A percentile compares a stretch with the other conserved stretches of the same genome.
Conservation (phyloP, 1,140 invertebrate species). For the Condylostylus longicornis region DNA sequence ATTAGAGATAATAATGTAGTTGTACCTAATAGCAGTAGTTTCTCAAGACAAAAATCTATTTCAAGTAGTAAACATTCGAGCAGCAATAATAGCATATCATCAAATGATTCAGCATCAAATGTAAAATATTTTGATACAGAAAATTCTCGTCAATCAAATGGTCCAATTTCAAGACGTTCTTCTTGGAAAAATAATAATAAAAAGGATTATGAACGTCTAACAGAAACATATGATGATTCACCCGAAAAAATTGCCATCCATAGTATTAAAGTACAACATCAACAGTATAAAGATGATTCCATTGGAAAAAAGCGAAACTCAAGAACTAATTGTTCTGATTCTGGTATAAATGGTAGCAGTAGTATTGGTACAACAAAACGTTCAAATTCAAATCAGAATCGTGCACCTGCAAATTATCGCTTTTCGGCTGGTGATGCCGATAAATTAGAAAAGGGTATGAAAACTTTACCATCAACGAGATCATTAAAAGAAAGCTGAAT, state of each 20-base stretch:
- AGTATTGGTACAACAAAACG: conserved; percentile 12
- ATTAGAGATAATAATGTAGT: too few relatives aligned
- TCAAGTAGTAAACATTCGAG: too few relatives aligned
- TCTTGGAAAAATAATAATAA: conserved; percentile 1
- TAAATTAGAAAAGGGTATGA: conserved; percentile 28
- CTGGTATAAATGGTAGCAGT: conserved; percentile 2
- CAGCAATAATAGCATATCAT: conserved; percentile 6
- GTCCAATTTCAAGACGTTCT: neutral
- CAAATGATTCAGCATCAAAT: neutral
- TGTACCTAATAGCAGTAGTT: too few relatives aligned
- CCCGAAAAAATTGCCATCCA: neutral
- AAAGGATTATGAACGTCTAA: conserved; percentile 1
- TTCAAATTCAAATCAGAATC: neutral
- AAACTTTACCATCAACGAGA: conserved; percentile 21
- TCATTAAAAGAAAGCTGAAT: conserved; percentile 25
- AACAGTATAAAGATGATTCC: conserved; percentile 5
- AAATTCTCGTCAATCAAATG: neutral
- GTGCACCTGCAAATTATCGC: conserved; percentile 19
- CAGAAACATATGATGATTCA: neutral
- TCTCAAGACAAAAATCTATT: too few relatives aligned
- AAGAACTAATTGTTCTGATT: conserved; percentile 2
- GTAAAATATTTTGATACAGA: neutral
- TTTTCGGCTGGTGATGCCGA: conserved; percentile 32
- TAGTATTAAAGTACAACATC: conserved; percentile 2
- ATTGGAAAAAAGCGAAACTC: conserved; percentile 14